Percentiles rank a stretch among this genome's conserved stretches.
phyloP scores from a whole-genome alignment of 2,888 invertebrate species.

The Epinotia ramella region DNA sequence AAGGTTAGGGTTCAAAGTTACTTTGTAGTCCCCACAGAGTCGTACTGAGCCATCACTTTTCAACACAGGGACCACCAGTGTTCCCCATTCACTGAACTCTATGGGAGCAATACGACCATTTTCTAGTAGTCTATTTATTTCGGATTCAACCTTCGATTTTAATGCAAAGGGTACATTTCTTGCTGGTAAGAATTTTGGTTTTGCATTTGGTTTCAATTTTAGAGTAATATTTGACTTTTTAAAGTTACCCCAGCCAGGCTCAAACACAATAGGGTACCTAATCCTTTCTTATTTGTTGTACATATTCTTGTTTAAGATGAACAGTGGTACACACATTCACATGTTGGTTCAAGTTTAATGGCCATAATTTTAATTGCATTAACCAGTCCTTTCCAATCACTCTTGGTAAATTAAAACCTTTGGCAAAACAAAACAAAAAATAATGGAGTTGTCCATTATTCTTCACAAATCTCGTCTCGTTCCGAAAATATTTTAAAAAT shows the following conservation, averaged over 20 bases:
- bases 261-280: constrained; percentile 12
- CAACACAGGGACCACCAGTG: constrained; percentile 5
- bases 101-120: constrained; percentile 7
- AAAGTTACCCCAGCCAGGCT: constrained; percentile 17
- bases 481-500: constrained; percentile 30
- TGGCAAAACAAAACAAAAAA: constrained; percentile 1
- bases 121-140: constrained; percentile 5
- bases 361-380: too few species aligned
- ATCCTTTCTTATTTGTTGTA: constrained; percentile 6
- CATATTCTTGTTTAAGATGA: too few species aligned
- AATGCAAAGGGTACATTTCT: constrained; percentile 10
- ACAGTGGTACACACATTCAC: too few species aligned
- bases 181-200: constrained; percentile 14
- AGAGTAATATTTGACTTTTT: not conserved
- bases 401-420: too few species aligned
- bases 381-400: too few species aligned
- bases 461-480: constrained; percentile 13
- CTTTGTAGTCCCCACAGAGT: too few species aligned
- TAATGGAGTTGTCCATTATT: constrained; percentile 9
- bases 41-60: constrained; percentile 3
- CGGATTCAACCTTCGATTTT: constrained; percentile 9
- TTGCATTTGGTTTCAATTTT: constrained; percentile 14
- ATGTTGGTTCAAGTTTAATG: too few species aligned
- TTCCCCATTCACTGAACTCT: constrained; percentile 13
- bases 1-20: too few species aligned